Evolutionary conservation across 2,113 vertebrate genomes (phyloP).

Genomic region (Clarias macrocephalus): DNA sequence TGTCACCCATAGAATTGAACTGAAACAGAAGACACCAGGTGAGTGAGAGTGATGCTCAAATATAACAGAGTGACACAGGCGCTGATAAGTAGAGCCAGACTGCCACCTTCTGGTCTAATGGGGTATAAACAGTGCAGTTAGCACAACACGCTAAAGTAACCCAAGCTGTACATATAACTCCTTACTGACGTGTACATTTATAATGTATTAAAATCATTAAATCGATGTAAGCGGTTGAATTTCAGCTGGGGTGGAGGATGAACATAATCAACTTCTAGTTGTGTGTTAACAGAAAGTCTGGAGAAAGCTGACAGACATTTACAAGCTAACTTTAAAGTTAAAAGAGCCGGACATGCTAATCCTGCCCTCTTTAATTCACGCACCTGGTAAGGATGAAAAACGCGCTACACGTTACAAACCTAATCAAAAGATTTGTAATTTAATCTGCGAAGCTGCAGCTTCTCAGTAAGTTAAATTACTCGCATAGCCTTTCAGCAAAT

Average conservation of each 20-base stretch:
- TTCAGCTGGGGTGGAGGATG: too few relatives aligned
- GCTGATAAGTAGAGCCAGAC: neutral
- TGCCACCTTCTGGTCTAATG: slow-evolving; percentile 43
- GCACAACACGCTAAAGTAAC: neutral
- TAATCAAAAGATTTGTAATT: neutral
- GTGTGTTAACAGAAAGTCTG: neutral
- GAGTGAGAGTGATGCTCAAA: neutral
- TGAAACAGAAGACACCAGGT: neutral
- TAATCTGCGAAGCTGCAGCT: neutral
- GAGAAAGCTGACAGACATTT: neutral
- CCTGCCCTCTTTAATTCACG: neutral
- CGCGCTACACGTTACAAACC: neutral
- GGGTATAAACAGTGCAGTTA: neutral
- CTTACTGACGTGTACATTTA: neutral
- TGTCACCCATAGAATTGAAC: slow-evolving; percentile 76
- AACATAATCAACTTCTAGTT: neutral
- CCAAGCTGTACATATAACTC: neutral
- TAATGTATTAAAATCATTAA: neutral
- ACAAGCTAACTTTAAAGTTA: neutral
- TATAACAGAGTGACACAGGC: neutral
- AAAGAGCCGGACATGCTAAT: neutral
- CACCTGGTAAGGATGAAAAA: neutral
- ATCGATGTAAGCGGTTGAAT: neutral
- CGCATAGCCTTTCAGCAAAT: neutral
- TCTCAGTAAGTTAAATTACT: neutral